phyloP scores from a whole-genome alignment of 2,888 invertebrate genomes.

The Melanostoma mellinum region DNA sequence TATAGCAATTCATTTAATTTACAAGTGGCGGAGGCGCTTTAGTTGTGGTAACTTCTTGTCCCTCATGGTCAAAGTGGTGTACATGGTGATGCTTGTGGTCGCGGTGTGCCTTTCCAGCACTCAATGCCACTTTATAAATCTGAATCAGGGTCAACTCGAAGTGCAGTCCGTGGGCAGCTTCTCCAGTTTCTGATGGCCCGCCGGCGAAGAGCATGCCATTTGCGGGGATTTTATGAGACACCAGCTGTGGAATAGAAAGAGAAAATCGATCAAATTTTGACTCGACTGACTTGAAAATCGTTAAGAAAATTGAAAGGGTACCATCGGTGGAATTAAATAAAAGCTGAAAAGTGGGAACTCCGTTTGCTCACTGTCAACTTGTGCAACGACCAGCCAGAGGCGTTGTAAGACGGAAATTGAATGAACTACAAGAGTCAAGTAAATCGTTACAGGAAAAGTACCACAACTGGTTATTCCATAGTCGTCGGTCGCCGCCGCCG shows the following conservation, averaged over 20 bases:
- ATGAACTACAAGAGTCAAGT: conserved; percentile 16
- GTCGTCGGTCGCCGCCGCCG: not conserved
- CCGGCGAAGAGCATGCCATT: conserved; percentile 90
- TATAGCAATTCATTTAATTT: conserved; percentile 47
- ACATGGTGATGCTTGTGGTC: conserved; percentile 94
- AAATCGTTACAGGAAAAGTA: conserved; percentile 37
- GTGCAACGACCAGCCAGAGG: conserved; percentile 17
- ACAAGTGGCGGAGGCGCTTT: conserved; percentile 83
- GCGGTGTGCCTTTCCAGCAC: conserved; percentile 93
- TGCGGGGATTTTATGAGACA: conserved; percentile 89
- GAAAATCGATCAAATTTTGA: conserved; percentile 12
- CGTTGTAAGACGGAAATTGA: conserved; percentile 37
- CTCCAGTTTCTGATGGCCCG: conserved; percentile 80
- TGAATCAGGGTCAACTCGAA: conserved; percentile 90
- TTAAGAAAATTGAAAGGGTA: not conserved
- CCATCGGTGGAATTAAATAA: not conserved
- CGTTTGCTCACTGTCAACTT: conserved; percentile 23
- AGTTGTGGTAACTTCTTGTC: conserved; percentile 85
- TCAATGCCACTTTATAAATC: conserved; percentile 90
- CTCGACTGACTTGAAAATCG: not conserved
- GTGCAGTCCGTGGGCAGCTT: conserved; percentile 79
- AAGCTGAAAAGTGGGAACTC: conserved; percentile 11
- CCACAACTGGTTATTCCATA: conserved; percentile 36
- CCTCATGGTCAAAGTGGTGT: conserved; percentile 90
- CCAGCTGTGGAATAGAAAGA: conserved; percentile 84